Evolutionary conservation across 2,888 invertebrate species (phyloP).

Genomic region (Oligia strigilis): DNA sequence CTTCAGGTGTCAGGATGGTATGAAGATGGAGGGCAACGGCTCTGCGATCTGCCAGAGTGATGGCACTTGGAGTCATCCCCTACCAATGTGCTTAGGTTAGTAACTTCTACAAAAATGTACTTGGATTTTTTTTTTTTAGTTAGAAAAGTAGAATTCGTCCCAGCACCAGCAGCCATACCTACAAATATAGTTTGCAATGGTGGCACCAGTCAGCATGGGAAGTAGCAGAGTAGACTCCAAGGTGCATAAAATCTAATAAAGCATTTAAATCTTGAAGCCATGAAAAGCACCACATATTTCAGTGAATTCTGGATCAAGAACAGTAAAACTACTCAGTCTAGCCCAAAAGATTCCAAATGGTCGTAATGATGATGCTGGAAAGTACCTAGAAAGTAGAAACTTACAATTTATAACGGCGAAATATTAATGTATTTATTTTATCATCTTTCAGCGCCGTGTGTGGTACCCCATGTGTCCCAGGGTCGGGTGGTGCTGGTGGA

Average conservation of each 20-base stretch:
- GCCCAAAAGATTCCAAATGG: background rate
- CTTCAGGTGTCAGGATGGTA: conserved; percentile 97
- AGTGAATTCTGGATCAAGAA: background rate
- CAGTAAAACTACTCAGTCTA: background rate
- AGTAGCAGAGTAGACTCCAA: background rate
- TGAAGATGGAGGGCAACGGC: conserved; percentile 96
- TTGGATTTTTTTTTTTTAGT: background rate
- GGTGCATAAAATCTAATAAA: background rate
- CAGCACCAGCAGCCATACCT: background rate
- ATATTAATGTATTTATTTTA: background rate
- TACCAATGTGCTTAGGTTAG: conserved; percentile 97
- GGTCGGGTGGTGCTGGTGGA: conserved; percentile 93
- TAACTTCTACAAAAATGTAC: conserved; percentile 6
- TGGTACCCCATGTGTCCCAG: conserved; percentile 96
- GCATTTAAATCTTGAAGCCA: background rate
- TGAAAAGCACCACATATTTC: background rate
- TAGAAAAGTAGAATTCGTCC: accelerated
- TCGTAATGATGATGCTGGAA: background rate
- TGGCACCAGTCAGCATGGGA: background rate
- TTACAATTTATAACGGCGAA: background rate
- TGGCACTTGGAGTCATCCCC: conserved; percentile 98
- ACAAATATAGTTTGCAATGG: background rate
- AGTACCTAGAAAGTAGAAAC: background rate
- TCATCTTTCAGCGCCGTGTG: conserved; percentile 95
- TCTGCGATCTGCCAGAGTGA: conserved; percentile 98